Evolutionary conservation across 2,888 invertebrate genomes (phyloP), one percentile per base, ranked within the genome.

Genomic region (Barypeithes pellucidus): DNA sequence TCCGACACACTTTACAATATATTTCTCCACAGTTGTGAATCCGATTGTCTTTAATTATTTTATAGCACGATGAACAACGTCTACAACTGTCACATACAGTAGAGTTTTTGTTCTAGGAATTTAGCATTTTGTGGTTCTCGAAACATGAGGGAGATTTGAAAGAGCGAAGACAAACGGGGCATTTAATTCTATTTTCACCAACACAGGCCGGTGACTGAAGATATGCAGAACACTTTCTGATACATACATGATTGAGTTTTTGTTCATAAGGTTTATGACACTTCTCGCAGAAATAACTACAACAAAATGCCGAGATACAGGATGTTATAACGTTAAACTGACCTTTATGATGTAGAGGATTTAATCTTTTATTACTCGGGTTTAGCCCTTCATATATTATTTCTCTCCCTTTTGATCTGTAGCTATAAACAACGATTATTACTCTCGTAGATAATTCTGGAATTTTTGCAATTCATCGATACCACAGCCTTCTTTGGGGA

Each of bases 311-410:
- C 1, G 74, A 57, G 1, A 74, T 74, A 1, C 76, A 60, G 14
- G 67, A 72, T 0, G 67, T 70, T 11, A 76, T 77, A 3, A 75
- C 73, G 18, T 68, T 73, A 41, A 43, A 73, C 57, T 77, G 76
- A 7, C 41, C 11, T 7, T 76, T 20, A 29, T 77, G 61, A 54
- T 39, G 57, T 1, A 76, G 16, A 36, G 71, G 22, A 71, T 73
- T 76, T 12, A 72, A 22, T 2, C 41, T 20, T 16, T 50, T 14
- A n/a, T n/a, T n/a, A 11, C 36, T 11, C 3, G 9, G 43, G 2
- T n/a, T 29, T 16, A 14, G 2, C 1, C 67, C 67, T 8, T 41
- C 24, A 62, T 52, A 72, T 36, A 67, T 43, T 0, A 67, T 43
- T 5, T 61, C 62, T 9, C 66, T 12, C 1, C 62, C 29, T 16